Evolutionary conservation across 2,797 vertebrate genomes (phyloP).

Genomic region (Melanotaenia parkinsoni): DNA sequence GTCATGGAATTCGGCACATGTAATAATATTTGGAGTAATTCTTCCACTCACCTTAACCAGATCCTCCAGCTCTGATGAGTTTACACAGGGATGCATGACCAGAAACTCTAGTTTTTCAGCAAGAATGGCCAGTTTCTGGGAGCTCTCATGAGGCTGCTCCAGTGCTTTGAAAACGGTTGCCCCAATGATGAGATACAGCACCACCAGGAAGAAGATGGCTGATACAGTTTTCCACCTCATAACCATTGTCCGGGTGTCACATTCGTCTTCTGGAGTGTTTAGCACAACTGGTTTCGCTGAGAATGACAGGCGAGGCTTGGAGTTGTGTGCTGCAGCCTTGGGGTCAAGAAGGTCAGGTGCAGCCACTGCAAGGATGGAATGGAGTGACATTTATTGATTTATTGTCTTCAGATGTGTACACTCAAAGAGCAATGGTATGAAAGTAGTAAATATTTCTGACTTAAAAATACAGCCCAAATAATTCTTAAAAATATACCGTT

Average conservation of each 20-base stretch:
- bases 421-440: background rate
- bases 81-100: conserved; percentile 90
- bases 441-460: background rate
- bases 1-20: background rate
- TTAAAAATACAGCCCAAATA: rapidly evolving
- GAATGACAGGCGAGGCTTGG: conserved; percentile 95
- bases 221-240: conserved; percentile 99
- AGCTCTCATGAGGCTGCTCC: conserved; percentile 95
- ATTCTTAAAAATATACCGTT: background rate
- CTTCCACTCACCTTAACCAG: conserved; percentile 89
- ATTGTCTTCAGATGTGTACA: background rate
- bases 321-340: conserved; percentile 93
- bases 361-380: conserved; percentile 87
- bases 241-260: conserved; percentile 88
- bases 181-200: conserved; percentile 94
- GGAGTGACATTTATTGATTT: conserved; percentile 23
- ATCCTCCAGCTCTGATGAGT: conserved; percentile 92
- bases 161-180: conserved; percentile 95
- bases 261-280: conserved; percentile 87
- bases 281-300: conserved; percentile 91
- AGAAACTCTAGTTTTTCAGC: conserved; percentile 92
- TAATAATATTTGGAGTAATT: conserved; percentile 5
- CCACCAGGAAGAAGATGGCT: conserved; percentile 96
- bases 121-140: conserved; percentile 90
- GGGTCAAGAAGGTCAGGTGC: conserved; percentile 98